Evolutionary conservation across 2,797 vertebrate species (phyloP).

Genomic region (Mustela erminea): DNA sequence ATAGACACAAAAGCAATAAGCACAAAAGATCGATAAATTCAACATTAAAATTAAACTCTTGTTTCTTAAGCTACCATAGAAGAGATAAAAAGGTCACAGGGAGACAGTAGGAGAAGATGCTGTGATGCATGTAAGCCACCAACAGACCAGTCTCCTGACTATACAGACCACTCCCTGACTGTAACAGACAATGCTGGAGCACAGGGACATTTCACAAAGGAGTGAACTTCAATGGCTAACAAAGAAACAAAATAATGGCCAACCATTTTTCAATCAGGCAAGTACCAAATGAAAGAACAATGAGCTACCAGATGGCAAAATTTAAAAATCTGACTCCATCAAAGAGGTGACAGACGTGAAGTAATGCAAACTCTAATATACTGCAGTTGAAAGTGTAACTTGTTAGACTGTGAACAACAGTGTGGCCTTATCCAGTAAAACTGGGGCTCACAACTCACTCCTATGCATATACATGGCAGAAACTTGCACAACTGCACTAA

Average conservation of each 20-base stretch:
- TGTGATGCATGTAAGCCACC: not conserved
- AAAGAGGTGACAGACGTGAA: not conserved
- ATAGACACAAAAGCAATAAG: not conserved
- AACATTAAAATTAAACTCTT: constrained; percentile 2
- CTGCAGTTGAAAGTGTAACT: not conserved
- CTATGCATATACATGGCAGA: not conserved
- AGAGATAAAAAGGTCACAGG: not conserved
- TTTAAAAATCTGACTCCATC: not conserved
- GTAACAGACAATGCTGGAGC: not conserved
- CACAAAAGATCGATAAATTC: not conserved
- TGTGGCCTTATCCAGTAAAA: not conserved
- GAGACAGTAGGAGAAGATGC: not conserved
- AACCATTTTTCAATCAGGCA: not conserved
- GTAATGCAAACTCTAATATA: not conserved
- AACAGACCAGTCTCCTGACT: not conserved
- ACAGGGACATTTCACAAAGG: not conserved
- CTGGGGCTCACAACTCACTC: too few relatives aligned
- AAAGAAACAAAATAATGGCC: not conserved
- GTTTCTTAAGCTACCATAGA: constrained; percentile 26
- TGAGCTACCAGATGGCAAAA: not conserved
- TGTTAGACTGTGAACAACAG: not conserved
- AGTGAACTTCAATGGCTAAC: not conserved
- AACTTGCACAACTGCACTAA: too few relatives aligned
- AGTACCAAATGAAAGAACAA: not conserved
- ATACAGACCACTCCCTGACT: not conserved